Percentiles rank a stretch among this genome's conserved stretches.
Conservation (phyloP, 2,888 invertebrate genomes). For the Aporophyla nigra region DNA sequence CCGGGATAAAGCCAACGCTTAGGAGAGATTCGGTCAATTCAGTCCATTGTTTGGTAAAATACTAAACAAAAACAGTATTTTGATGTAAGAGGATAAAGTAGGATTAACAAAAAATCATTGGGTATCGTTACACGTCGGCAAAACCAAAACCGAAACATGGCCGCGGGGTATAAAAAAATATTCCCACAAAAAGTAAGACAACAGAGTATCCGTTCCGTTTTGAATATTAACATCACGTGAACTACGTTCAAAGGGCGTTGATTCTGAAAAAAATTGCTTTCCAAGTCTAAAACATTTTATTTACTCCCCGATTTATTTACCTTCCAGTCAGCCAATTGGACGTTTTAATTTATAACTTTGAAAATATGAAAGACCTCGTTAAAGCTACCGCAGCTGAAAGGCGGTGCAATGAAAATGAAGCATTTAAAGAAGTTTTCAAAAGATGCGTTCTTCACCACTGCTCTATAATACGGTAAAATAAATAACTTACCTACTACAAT, state of each 20-base stretch:
- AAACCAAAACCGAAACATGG: constrained; percentile 27
- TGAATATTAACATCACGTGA: constrained; percentile 56
- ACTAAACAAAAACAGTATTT: constrained; percentile 27
- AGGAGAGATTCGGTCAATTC: constrained; percentile 36
- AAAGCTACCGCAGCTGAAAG: constrained; percentile 69
- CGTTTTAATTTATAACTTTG: constrained; percentile 79
- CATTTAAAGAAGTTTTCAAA: constrained; percentile 74
- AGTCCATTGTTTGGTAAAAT: constrained; percentile 31
- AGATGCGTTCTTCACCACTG: constrained; percentile 72
- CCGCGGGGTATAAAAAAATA: constrained; percentile 43
- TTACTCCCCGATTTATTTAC: constrained; percentile 61
- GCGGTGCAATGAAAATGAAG: constrained; percentile 74
- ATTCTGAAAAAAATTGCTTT: constrained; percentile 38
- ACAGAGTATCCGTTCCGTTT: constrained; percentile 62
- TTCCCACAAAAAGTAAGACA: constrained; percentile 49
- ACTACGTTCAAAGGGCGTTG: constrained; percentile 57
- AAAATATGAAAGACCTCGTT: constrained; percentile 78
- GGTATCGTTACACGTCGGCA: constrained; percentile 11
- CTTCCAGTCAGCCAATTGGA: constrained; percentile 80
- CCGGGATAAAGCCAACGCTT: constrained; percentile 20
- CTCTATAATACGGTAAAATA: constrained; percentile 73
- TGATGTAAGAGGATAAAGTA: constrained; percentile 31
- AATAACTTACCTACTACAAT: neutral
- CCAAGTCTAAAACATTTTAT: constrained; percentile 15
- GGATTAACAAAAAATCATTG: constrained; percentile 42